Evolutionary conservation across 2,888 invertebrate genomes (phyloP).

Genomic region (Folsomia candida): DNA sequence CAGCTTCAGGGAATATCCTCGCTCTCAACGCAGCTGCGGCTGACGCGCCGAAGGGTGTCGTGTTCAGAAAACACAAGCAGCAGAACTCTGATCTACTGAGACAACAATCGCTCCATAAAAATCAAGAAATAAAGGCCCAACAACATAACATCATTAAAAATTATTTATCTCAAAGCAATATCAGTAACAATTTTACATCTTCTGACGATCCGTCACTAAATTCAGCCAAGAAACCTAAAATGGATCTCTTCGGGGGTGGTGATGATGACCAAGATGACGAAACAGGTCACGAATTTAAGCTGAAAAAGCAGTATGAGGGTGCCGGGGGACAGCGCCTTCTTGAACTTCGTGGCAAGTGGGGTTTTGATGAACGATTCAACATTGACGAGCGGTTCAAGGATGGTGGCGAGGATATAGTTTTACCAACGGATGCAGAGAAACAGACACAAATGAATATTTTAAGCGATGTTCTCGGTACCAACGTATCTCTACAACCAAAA

Average conservation of each 20-base stretch:
- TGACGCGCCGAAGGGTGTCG: slow-evolving; percentile 24
- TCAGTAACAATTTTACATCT: slow-evolving; percentile 1
- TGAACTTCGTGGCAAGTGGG: slow-evolving; percentile 42
- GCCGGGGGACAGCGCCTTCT: slow-evolving; percentile 39
- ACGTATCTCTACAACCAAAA: slow-evolving; percentile 1
- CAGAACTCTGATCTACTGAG: slow-evolving; percentile 42
- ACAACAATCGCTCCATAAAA: slow-evolving; percentile 40
- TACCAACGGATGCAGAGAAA: slow-evolving; percentile 25
- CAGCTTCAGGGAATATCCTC: no score
- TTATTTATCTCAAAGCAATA: slow-evolving; percentile 30
- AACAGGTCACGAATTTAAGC: slow-evolving; percentile 19
- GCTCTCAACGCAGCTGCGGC: no score
- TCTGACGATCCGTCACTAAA: neutral
- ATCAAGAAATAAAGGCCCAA: slow-evolving; percentile 27
- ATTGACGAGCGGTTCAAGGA: slow-evolving; percentile 47
- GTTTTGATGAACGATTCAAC: slow-evolving; percentile 42
- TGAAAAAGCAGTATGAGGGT: slow-evolving; percentile 47
- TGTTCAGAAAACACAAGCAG: slow-evolving; percentile 42
- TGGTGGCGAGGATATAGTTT: slow-evolving; percentile 5
- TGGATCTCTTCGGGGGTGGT: slow-evolving; percentile 36
- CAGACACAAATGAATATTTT: slow-evolving; percentile 32
- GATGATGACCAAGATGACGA: slow-evolving; percentile 23
- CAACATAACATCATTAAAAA: slow-evolving; percentile 30
- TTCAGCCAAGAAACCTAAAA: slow-evolving; percentile 15
- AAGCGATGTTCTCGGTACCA: slow-evolving; percentile 41